A percentile compares a stretch with the other conserved stretches of the same genome.
These are phyloP conservation scores for Cheiracanthium punctorium DNA, from an alignment of 2,888 invertebrate genomes.

Conservation along the genomic window DNA sequence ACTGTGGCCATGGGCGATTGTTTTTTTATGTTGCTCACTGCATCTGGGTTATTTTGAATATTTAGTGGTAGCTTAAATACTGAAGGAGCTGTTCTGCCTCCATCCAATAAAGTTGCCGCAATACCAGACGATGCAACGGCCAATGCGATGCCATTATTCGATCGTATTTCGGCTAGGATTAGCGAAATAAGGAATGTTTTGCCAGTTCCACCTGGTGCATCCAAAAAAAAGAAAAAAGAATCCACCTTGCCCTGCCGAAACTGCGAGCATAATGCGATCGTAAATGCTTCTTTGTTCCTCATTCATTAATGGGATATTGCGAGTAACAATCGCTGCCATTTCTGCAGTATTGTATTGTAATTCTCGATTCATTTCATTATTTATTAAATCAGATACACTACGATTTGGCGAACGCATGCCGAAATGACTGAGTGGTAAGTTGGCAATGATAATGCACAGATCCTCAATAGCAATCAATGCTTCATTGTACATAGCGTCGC, in stretches of 20 bases:
- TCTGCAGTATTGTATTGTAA: constrained; percentile 6
- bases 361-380: constrained; percentile 1
- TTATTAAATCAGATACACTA: not conserved
- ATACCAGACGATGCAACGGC: constrained; percentile 74
- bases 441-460: constrained; percentile 18
- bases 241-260: not conserved
- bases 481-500: constrained; percentile 22
- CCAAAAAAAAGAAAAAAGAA: constrained; percentile 73
- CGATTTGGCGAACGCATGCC: not conserved
- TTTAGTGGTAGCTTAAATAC: too few species aligned
- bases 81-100: too few species aligned
- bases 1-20: too few species aligned
- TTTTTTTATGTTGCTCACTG: too few species aligned
- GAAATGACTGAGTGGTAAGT: not conserved
- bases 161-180: constrained; percentile 74
- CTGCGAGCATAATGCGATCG: not conserved
- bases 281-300: constrained; percentile 4
- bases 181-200: constrained; percentile 76
- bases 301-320: constrained; percentile 18
- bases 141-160: constrained; percentile 74
- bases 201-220: constrained; percentile 76
- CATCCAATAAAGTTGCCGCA: constrained; percentile 75
- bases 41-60: too few species aligned
- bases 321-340: constrained; percentile 25
- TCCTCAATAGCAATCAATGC: constrained; percentile 31